Conservation (phyloP, 2,113 vertebrate species). For the Crypturellus undulatus region DNA sequence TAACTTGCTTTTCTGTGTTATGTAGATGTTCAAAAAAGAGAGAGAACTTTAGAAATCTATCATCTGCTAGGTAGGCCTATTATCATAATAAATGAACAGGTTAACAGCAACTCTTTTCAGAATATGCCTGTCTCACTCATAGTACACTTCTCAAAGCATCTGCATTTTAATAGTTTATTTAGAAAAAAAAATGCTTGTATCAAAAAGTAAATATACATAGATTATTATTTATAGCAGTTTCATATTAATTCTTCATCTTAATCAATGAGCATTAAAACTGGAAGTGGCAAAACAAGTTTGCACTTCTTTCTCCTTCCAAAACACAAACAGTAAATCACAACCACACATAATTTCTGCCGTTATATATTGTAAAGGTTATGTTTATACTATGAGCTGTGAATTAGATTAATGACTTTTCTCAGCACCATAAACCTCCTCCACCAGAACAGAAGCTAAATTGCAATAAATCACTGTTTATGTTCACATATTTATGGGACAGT, state of each 20-base stretch:
- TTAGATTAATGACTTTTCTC: constrained; percentile 85
- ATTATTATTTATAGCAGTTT: constrained; percentile 59
- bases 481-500: constrained; percentile 76
- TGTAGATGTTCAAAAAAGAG: neutral
- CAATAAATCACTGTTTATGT: constrained; percentile 81
- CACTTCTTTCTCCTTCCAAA: constrained; percentile 71
- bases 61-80: neutral
- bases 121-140: neutral
- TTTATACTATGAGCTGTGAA: constrained; percentile 81
- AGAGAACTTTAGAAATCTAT: neutral
- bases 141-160: neutral
- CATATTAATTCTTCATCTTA: constrained; percentile 65
- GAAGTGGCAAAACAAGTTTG: constrained; percentile 56
- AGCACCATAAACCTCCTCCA: constrained; percentile 78
- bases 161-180: constrained; percentile 23
- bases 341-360: constrained; percentile 74
- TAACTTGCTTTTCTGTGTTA: neutral
- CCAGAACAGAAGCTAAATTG: constrained; percentile 79
- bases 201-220: constrained; percentile 15
- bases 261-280: constrained; percentile 70
- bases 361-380: constrained; percentile 82
- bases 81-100: neutral
- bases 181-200: constrained; percentile 17
- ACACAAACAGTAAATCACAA: constrained; percentile 77
- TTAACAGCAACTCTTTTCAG: neutral